Percentiles rank a stretch among this genome's conserved stretches.
Evolutionary conservation across 2,888 invertebrate species (phyloP).

Genomic region (Cantharis rustica): DNA sequence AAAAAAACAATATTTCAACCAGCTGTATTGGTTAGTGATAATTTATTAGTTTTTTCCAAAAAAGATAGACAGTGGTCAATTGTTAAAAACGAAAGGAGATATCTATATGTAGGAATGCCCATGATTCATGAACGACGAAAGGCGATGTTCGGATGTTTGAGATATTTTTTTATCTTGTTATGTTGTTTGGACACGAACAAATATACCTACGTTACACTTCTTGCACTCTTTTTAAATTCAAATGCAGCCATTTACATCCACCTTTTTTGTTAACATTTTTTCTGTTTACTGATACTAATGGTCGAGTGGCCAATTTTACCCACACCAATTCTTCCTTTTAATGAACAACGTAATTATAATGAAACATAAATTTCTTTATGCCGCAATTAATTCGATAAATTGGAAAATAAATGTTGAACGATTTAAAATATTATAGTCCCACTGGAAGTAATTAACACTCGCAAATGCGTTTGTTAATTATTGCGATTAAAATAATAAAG

Average conservation of each 20-base stretch:
- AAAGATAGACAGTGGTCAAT: constrained; percentile 35
- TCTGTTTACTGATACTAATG: not conserved
- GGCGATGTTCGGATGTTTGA: constrained; percentile 56
- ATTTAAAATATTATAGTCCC: not conserved
- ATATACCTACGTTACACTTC: constrained; percentile 53
- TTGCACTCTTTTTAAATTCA: constrained; percentile 41
- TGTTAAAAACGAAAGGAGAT: constrained; percentile 33
- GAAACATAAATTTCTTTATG: not conserved
- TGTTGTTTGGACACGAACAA: constrained; percentile 55
- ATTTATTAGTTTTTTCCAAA: constrained; percentile 44
- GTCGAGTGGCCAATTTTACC: not conserved
- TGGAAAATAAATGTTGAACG: not conserved
- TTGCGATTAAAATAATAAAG: not conserved
- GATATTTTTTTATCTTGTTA: constrained; percentile 50
- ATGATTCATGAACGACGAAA: constrained; percentile 57
- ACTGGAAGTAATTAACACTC: not conserved
- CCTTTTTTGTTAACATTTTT: not conserved
- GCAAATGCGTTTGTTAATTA: not conserved
- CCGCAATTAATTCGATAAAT: not conserved
- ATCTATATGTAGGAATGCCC: constrained; percentile 48
- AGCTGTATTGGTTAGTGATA: constrained; percentile 52
- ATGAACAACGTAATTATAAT: not conserved
- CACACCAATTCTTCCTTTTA: not conserved
- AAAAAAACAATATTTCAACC: constrained; percentile 55
- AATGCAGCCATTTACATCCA: not conserved